Percentiles rank a stretch among this genome's conserved stretches.
phyloP scores from a whole-genome alignment of 2,113 vertebrate genomes.

The Capricornis sumatraensis region DNA sequence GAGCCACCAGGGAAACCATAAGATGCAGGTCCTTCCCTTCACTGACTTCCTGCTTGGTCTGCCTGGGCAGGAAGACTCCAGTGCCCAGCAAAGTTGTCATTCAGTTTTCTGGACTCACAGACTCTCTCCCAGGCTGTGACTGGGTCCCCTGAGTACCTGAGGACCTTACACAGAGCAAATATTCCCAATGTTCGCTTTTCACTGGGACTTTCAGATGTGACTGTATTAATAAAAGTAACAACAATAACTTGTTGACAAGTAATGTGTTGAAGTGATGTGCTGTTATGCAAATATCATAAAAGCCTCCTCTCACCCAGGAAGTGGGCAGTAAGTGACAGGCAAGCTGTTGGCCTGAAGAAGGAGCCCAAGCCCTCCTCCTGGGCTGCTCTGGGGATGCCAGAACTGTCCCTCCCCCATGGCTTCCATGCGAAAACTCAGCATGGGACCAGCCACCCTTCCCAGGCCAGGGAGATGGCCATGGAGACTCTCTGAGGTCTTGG shows the following conservation, averaged over 20 bases:
- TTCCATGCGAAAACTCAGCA: neutral
- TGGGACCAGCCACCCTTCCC: neutral
- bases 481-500: neutral
- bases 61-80: neutral
- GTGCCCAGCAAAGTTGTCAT: too few species aligned
- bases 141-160: neutral
- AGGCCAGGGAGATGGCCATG: accelerated
- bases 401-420: accelerated
- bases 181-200: neutral
- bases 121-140: neutral
- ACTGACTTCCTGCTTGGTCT: neutral
- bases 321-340: neutral
- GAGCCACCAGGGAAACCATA: neutral
- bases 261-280: neutral
- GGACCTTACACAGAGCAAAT: neutral
- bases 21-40: neutral
- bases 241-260: neutral
- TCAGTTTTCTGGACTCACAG: neutral
- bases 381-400: neutral
- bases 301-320: neutral
- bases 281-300: neutral
- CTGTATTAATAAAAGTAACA: neutral
- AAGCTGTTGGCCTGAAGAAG: neutral
- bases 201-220: neutral
- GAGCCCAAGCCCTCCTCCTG: neutral